Conservation (phyloP, 2,888 invertebrate genomes). For the Tipula vernalis region DNA sequence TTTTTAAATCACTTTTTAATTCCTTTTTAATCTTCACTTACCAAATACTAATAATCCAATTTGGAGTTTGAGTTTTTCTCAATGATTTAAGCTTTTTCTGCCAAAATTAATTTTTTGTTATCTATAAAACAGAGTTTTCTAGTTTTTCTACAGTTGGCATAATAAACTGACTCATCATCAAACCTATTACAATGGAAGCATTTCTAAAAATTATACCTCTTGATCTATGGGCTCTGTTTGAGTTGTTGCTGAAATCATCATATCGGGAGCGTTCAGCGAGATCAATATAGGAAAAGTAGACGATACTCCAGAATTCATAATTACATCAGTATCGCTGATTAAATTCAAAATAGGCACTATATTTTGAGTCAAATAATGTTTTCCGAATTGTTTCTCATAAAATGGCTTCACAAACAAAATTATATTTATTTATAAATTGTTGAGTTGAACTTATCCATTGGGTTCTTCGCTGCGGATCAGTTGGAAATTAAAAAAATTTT, state of each 20-base stretch:
- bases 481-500: neutral
- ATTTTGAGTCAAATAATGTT: neutral
- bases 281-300: neutral
- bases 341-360: neutral
- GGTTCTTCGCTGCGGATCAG: neutral
- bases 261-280: neutral
- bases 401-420: neutral
- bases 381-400: neutral
- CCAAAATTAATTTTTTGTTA: neutral
- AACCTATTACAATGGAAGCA: neutral
- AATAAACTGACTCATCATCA: neutral
- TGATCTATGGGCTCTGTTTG: neutral
- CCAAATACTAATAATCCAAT: no score
- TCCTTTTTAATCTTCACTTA: no score
- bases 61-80: neutral
- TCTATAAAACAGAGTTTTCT: neutral
- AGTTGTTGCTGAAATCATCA: neutral
- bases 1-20: no score
- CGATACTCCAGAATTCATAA: no score
- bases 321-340: neutral
- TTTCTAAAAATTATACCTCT: neutral
- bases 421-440: neutral
- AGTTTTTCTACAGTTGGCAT: neutral
- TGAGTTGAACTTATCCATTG: neutral
- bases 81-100: neutral